Conservation (phyloP, 1,140 invertebrate species). For the Dinothrombium tinctorium region DNA sequence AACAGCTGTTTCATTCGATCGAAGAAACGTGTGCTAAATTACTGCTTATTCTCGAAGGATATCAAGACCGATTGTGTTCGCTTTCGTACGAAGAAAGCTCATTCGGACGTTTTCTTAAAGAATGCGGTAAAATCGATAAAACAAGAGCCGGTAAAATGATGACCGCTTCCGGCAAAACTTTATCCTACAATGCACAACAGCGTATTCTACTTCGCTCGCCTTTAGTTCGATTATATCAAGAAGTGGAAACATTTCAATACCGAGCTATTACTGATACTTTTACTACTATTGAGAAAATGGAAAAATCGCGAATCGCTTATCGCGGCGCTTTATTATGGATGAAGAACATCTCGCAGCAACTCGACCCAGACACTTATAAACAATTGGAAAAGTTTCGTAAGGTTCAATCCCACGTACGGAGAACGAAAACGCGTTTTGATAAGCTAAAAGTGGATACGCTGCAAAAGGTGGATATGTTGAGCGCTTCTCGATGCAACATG, state of each 20-base stretch:
- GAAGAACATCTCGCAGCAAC: slow-evolving; percentile 83
- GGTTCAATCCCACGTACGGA: slow-evolving; percentile 42
- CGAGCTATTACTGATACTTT: slow-evolving; percentile 80
- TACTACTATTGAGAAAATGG: slow-evolving; percentile 72
- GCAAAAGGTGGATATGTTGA: slow-evolving; percentile 90
- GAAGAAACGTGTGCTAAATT: slow-evolving; percentile 69
- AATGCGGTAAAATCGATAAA: slow-evolving; percentile 69
- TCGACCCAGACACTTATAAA: slow-evolving; percentile 87
- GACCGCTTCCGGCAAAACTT: slow-evolving; percentile 69
- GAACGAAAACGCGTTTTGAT: slow-evolving; percentile 71
- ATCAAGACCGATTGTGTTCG: slow-evolving; percentile 70
- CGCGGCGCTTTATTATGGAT: slow-evolving; percentile 86
- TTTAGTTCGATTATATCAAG: slow-evolving; percentile 66
- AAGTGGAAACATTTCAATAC: slow-evolving; percentile 85
- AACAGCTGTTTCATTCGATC: slow-evolving; percentile 66
- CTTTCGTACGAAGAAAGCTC: slow-evolving; percentile 86
- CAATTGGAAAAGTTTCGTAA: slow-evolving; percentile 89
- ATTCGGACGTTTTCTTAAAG: slow-evolving; percentile 79
- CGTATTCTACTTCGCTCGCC: slow-evolving; percentile 42
- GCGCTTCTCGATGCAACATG: slow-evolving; percentile 89
- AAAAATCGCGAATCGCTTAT: slow-evolving; percentile 86
- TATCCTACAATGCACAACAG: slow-evolving; percentile 86
- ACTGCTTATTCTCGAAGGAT: slow-evolving; percentile 70
- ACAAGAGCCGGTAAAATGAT: slow-evolving; percentile 75
- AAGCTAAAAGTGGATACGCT: slow-evolving; percentile 77